phyloP scores from a whole-genome alignment of 2,113 vertebrate species.

The Mellivora capensis region DNA sequence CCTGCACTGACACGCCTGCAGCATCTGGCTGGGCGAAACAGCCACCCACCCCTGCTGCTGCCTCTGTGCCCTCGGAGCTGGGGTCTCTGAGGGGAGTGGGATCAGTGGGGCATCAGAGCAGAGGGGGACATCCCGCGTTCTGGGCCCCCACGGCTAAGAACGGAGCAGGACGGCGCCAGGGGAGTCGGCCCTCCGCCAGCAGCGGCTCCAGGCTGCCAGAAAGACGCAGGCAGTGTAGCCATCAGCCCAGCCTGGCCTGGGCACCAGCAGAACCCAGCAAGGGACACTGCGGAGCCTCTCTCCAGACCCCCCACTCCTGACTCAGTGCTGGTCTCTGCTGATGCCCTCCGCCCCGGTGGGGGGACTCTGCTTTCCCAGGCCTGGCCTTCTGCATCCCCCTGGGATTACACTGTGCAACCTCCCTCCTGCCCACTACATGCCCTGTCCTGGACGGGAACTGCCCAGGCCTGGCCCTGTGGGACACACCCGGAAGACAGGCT shows the following conservation, averaged over 20 bases:
- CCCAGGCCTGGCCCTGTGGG: too few species aligned
- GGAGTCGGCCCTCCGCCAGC: not conserved
- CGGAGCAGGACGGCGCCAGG: not conserved
- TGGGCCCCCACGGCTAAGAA: not conserved
- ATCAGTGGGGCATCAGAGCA: not conserved
- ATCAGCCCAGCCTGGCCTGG: not conserved
- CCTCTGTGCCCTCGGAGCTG: not conserved
- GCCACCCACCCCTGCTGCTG: fast-evolving
- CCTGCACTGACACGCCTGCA: fast-evolving
- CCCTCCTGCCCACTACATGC: not conserved
- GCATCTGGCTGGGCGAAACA: not conserved
- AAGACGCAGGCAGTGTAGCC: not conserved
- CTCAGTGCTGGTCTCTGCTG: not conserved
- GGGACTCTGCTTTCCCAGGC: not conserved
- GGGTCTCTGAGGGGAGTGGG: fast-evolving
- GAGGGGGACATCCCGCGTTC: not conserved
- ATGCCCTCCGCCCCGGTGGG: not conserved
- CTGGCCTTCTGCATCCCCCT: not conserved
- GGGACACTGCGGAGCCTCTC: not conserved
- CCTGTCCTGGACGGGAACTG: not conserved
- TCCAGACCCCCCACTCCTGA: not conserved
- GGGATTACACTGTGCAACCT: not conserved
- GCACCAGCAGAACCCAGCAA: not conserved
- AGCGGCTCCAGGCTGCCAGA: not conserved
- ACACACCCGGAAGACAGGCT: not conserved